Evolutionary conservation across 2,888 invertebrate genomes (phyloP).

Genomic region (Ptycholaimellus sp.): DNA sequence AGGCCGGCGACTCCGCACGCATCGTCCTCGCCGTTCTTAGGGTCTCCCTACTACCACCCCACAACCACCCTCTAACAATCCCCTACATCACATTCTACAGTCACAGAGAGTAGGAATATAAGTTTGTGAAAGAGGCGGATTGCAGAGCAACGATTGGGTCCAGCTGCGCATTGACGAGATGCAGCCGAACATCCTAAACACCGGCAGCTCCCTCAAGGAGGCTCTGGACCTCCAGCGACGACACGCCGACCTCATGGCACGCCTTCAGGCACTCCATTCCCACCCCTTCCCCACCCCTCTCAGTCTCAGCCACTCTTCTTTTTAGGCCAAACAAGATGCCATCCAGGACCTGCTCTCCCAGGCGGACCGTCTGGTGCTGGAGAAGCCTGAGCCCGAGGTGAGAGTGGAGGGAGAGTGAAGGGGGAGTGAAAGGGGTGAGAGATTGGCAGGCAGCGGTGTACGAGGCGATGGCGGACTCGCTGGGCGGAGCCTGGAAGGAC

Average conservation of each 20-base stretch:
- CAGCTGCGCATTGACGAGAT: slow-evolving; percentile 61
- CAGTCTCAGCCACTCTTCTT: slow-evolving; percentile 2
- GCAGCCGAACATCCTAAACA: slow-evolving; percentile 52
- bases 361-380: slow-evolving; percentile 55
- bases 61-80: too few species aligned
- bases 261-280: slow-evolving; percentile 63
- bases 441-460: slow-evolving; percentile 43
- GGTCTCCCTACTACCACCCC: too few species aligned
- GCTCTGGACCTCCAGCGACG: slow-evolving; percentile 48
- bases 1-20: slow-evolving; percentile 51
- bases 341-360: slow-evolving; percentile 60
- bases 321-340: slow-evolving; percentile 57
- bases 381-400: slow-evolving; percentile 35
- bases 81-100: too few species aligned
- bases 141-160: slow-evolving; percentile 54
- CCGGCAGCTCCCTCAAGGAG: slow-evolving; percentile 50
- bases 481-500: slow-evolving; percentile 46
- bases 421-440: background rate
- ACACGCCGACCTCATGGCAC: slow-evolving; percentile 55
- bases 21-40: slow-evolving; percentile 64
- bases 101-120: too few species aligned
- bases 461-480: slow-evolving; percentile 56
- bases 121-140: too few species aligned
- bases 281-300: too few species aligned
- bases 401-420: slow-evolving; percentile 10